phyloP scores from a whole-genome alignment of 1,140 invertebrate genomes.

The Heliconius himera region DNA sequence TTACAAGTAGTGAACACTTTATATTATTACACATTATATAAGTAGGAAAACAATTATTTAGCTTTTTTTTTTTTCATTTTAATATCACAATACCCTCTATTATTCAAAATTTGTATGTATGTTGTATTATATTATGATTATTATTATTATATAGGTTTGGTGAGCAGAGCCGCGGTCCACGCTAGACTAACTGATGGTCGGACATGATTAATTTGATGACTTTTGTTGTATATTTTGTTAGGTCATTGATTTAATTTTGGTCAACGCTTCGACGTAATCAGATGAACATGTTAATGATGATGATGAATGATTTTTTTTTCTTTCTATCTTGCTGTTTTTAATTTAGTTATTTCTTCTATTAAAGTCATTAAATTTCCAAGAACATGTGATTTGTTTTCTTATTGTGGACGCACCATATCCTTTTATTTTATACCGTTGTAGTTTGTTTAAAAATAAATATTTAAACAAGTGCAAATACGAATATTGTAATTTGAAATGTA shows the following conservation, averaged over 20 bases:
- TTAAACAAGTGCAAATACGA: too few relatives aligned
- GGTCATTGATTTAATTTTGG: constrained; percentile 80
- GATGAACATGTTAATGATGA: constrained; percentile 77
- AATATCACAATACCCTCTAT: constrained; percentile 67
- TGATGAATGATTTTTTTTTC: constrained; percentile 77
- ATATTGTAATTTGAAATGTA: too few relatives aligned
- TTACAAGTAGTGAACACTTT: constrained; percentile 81
- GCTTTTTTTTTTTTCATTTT: constrained; percentile 78
- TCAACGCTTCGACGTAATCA: constrained; percentile 76
- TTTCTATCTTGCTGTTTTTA: constrained; percentile 81
- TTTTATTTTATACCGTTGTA: constrained; percentile 20
- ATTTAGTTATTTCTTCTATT: constrained; percentile 81
- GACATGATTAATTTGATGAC: constrained; percentile 80
- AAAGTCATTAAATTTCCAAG: constrained; percentile 82
- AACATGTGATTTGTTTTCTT: constrained; percentile 54
- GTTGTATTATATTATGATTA: constrained; percentile 65
- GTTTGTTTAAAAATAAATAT: constrained; percentile 24
- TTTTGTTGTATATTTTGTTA: constrained; percentile 82
- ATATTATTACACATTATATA: constrained; percentile 81
- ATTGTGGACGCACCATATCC: constrained; percentile 26
- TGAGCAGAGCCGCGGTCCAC: constrained; percentile 62
- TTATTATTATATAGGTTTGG: constrained; percentile 61
- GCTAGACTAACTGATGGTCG: constrained; percentile 68
- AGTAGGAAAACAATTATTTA: constrained; percentile 80
- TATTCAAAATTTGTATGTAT: constrained; percentile 77